phyloP scores from a whole-genome alignment of 2,797 vertebrate species.

The Amniataba percoides region DNA sequence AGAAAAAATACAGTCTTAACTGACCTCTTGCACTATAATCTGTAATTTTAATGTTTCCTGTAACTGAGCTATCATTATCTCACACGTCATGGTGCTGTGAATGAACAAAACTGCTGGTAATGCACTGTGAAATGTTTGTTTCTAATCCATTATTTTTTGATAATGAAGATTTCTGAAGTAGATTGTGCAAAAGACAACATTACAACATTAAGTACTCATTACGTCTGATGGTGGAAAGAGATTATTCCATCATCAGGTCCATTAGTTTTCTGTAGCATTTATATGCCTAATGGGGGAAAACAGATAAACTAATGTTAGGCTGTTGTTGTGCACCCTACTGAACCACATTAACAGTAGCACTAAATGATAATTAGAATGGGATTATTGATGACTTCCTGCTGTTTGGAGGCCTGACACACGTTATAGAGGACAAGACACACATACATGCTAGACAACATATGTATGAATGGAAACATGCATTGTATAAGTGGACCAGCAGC shows the following conservation, averaged over 20 bases:
- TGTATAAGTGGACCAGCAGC: conserved; percentile 19
- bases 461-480: conserved; percentile 19
- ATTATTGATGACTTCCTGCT: conserved; percentile 50
- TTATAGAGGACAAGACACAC: neutral
- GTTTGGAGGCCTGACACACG: conserved; percentile 11
- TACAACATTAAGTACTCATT: neutral
- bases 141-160: conserved; percentile 1
- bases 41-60: conserved; percentile 12
- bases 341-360: conserved; percentile 47
- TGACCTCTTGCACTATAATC: neutral
- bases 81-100: neutral
- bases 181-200: neutral
- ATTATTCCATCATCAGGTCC: neutral
- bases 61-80: conserved; percentile 13
- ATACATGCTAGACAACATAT: neutral
- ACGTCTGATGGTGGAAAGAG: conserved; percentile 22
- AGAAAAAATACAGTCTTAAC: neutral
- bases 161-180: conserved; percentile 18
- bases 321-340: conserved; percentile 12
- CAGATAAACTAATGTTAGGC: conserved; percentile 31
- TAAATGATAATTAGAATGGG: conserved; percentile 43
- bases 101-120: conserved; percentile 5
- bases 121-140: neutral
- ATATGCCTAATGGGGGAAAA: conserved; percentile 25
- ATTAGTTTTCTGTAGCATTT: conserved; percentile 40